These are phyloP conservation scores for Prenolepis imparis DNA, from an alignment of 2,888 invertebrate genomes.

Conservation along the genomic window DNA sequence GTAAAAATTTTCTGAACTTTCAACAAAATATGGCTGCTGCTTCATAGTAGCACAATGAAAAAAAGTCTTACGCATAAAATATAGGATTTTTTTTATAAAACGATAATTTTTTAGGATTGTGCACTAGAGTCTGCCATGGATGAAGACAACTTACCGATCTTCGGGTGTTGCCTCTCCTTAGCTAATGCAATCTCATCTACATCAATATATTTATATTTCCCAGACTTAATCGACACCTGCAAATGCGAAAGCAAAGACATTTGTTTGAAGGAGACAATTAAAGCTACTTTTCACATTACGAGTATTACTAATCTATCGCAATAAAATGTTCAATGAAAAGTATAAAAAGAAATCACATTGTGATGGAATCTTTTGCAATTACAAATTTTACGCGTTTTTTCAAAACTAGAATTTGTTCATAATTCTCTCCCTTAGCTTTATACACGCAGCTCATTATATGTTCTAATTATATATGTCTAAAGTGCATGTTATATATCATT, in stretches of 20 bases:
- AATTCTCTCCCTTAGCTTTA: not conserved
- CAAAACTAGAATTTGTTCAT: not conserved
- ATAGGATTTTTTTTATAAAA: conserved; percentile 67
- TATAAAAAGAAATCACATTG: not conserved
- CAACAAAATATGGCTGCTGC: conserved; percentile 67
- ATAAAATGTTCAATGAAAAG: conserved; percentile 18
- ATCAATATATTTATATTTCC: conserved; percentile 53
- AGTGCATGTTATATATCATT: not conserved
- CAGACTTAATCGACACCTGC: conserved; percentile 61
- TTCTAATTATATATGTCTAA: not conserved
- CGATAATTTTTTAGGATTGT: conserved; percentile 70
- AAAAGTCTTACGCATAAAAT: conserved; percentile 64
- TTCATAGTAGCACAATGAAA: conserved; percentile 67
- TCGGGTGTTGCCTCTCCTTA: conserved; percentile 71
- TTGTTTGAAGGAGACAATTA: conserved; percentile 46
- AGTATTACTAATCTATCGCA: not conserved
- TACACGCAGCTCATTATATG: not conserved
- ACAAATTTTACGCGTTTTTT: not conserved
- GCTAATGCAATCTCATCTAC: conserved; percentile 51
- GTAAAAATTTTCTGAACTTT: conserved; percentile 66
- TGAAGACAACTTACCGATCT: conserved; percentile 85
- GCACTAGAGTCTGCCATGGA: conserved; percentile 78
- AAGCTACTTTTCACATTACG: not conserved
- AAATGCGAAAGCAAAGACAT: conserved; percentile 55
- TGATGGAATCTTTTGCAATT: not conserved